Evolutionary conservation across 2,113 vertebrate species (phyloP).

Genomic region (Lophotis ruficrista): DNA sequence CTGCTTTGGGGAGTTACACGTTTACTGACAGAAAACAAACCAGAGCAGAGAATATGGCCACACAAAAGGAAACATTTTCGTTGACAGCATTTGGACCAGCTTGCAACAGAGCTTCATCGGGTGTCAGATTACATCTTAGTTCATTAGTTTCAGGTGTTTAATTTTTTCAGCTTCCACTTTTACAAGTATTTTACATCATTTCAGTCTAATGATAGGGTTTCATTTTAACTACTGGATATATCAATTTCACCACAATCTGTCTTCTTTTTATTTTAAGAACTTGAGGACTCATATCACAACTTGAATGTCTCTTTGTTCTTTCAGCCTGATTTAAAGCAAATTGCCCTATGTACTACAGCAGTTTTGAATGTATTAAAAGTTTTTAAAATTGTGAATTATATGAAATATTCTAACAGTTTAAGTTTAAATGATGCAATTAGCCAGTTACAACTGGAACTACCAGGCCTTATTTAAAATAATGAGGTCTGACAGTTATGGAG

Average conservation of each 20-base stretch:
- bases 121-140: not conserved
- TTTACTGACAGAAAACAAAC: not conserved
- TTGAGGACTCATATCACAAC: slow-evolving; percentile 38
- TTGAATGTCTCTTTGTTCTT: slow-evolving; percentile 58
- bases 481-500: slow-evolving; percentile 82
- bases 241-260: slow-evolving; percentile 49
- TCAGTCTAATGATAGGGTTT: slow-evolving; percentile 16
- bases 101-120: not conserved
- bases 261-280: slow-evolving; percentile 45
- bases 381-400: slow-evolving; percentile 74
- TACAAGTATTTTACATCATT: slow-evolving; percentile 25
- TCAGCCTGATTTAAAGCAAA: slow-evolving; percentile 71
- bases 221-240: slow-evolving; percentile 1
- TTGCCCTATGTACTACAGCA: slow-evolving; percentile 74
- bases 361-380: slow-evolving; percentile 76
- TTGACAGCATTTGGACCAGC: not conserved
- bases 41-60: not conserved
- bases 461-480: slow-evolving; percentile 82
- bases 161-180: slow-evolving; percentile 7
- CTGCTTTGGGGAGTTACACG: not conserved
- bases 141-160: not conserved
- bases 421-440: slow-evolving; percentile 82
- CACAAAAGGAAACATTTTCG: not conserved
- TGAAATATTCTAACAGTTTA: slow-evolving; percentile 77
- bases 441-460: slow-evolving; percentile 79